Conservation (phyloP, 2,113 vertebrate genomes). For the Spheniscus mendiculus region DNA sequence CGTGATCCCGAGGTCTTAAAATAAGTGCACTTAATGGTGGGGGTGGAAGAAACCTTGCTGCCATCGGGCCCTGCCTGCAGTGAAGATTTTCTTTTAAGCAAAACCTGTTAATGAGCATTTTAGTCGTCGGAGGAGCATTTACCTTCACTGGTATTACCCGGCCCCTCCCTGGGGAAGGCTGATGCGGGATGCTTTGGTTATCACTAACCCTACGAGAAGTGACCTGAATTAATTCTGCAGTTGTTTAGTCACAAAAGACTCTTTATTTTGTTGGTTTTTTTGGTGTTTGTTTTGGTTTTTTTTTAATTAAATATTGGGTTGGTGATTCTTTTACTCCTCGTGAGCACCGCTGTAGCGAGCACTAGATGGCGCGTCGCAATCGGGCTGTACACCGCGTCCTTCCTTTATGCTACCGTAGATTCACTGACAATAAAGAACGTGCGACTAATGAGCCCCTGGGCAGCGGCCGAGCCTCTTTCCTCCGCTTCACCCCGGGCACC, state of each 20-base stretch:
- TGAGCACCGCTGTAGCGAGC: neutral
- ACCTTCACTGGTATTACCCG: rapidly evolving
- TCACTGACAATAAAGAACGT: neutral
- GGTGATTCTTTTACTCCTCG: neutral
- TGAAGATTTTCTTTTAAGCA: neutral
- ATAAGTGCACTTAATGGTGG: neutral
- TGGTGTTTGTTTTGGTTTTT: neutral
- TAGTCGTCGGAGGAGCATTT: neutral
- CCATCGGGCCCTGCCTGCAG: neutral
- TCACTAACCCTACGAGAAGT: neutral
- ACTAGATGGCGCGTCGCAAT: neutral
- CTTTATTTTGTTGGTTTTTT: no score
- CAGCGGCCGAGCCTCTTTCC: neutral
- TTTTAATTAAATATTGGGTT: neutral
- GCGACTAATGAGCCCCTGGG: neutral
- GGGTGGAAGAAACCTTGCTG: neutral
- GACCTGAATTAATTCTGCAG: constrained; percentile 8
- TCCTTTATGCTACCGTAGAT: neutral
- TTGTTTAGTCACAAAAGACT: neutral
- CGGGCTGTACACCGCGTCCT: neutral
- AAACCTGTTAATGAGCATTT: neutral
- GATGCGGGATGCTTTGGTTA: neutral
- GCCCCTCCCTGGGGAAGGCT: neutral
- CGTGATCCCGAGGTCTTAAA: neutral
- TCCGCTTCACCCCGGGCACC: neutral